Conservation (phyloP, 2,888 invertebrate species). For the Heterodera filipjevi region DNA sequence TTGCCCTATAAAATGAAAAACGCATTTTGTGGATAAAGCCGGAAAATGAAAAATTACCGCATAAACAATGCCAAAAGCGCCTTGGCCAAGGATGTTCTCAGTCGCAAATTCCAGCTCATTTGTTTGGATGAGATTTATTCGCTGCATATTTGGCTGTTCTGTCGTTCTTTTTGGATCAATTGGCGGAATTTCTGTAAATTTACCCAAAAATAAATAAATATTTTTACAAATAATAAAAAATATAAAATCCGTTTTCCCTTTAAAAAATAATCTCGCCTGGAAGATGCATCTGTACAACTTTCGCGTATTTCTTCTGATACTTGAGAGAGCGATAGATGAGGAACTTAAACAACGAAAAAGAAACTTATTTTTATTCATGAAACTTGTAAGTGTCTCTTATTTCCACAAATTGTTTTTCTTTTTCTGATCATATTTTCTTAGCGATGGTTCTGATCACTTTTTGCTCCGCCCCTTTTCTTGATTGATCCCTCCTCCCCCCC, state of each 20-base stretch:
- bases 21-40: background rate
- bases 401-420: too few relatives aligned
- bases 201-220: conserved; percentile 16
- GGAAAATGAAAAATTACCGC: conserved; percentile 37
- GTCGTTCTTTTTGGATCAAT: conserved; percentile 42
- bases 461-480: too few relatives aligned
- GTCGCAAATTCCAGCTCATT: conserved; percentile 49
- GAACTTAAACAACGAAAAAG: conserved; percentile 40
- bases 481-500: too few relatives aligned
- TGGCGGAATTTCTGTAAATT: conserved; percentile 45
- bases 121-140: conserved; percentile 52
- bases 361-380: too few relatives aligned
- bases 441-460: too few relatives aligned
- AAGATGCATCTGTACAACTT: conserved; percentile 43
- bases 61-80: conserved; percentile 62
- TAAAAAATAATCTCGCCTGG: conserved; percentile 11
- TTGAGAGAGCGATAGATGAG: conserved; percentile 42
- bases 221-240: too few relatives aligned
- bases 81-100: conserved; percentile 51
- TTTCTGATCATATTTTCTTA: too few relatives aligned
- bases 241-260: too few relatives aligned
- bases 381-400: background rate
- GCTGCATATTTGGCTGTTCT: conserved; percentile 51
- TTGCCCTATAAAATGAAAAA: conserved; percentile 51
- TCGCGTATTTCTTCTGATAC: conserved; percentile 47